These are phyloP conservation scores for Hypotaenidia okinawae DNA, from an alignment of 2,797 vertebrate genomes.

Conservation along the genomic window DNA sequence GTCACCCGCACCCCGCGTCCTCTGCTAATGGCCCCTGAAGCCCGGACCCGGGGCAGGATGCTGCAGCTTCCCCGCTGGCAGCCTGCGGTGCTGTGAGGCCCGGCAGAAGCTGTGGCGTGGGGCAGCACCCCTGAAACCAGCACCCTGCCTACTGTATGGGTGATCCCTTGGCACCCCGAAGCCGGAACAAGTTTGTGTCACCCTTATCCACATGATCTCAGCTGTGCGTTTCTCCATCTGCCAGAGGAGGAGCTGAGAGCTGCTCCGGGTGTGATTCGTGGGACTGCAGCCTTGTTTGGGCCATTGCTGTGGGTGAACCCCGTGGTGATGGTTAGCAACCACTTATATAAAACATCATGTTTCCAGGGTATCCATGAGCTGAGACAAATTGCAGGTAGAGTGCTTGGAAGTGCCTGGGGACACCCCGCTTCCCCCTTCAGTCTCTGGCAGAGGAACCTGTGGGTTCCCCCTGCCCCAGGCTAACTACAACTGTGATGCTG, in stretches of 20 bases:
- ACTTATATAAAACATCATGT: not conserved
- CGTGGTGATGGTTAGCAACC: not conserved
- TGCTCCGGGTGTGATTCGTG: not conserved
- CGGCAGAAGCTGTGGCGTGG: accelerated
- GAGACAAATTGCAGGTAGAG: not conserved
- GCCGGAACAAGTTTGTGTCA: not conserved
- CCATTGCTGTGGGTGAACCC: not conserved
- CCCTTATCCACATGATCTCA: not conserved
- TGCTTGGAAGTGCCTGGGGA: not conserved
- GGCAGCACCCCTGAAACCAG: not conserved
- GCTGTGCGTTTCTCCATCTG: not conserved
- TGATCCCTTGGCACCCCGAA: not conserved
- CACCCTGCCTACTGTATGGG: not conserved
- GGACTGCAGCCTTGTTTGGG: not conserved
- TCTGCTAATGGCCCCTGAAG: not conserved
- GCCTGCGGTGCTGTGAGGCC: not conserved
- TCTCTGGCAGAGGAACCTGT: not conserved
- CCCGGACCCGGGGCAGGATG: not conserved
- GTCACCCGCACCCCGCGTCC: not conserved
- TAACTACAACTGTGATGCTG: not conserved
- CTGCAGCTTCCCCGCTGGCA: not conserved
- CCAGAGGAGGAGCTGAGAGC: not conserved
- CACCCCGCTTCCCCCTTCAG: no score
- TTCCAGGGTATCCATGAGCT: not conserved
- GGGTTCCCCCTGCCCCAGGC: not conserved